phyloP scores from a whole-genome alignment of 2,888 invertebrate species.

The Ypsolopha scabrella region DNA sequence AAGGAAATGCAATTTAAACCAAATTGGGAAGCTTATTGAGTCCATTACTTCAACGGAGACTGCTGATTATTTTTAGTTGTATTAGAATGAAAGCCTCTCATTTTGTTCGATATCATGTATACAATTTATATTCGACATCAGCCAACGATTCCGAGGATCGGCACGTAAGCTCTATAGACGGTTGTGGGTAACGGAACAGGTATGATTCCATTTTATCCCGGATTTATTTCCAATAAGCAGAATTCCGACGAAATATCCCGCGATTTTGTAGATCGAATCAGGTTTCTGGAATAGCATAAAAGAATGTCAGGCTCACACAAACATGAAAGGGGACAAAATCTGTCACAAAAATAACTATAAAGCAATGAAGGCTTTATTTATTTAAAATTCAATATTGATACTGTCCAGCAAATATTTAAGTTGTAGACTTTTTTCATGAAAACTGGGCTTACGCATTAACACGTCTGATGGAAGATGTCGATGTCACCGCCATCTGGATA shows the following conservation, averaged over 20 bases:
- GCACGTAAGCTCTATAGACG: constrained; percentile 3
- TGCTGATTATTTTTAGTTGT: neutral
- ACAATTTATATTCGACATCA: constrained; percentile 1
- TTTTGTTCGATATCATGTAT: neutral
- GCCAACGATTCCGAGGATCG: constrained; percentile 3
- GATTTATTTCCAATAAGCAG: constrained; percentile 55
- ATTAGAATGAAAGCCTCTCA: constrained; percentile 1
- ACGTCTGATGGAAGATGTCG: too few species aligned
- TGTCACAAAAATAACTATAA: neutral
- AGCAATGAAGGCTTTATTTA: too few species aligned
- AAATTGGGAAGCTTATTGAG: too few species aligned
- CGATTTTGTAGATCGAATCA: constrained; percentile 36
- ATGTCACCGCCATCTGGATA: too few species aligned
- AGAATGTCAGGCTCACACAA: constrained; percentile 13
- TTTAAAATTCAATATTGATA: too few species aligned
- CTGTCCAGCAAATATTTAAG: too few species aligned
- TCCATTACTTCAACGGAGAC: too few species aligned
- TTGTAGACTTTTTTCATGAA: too few species aligned
- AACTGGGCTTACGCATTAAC: too few species aligned
- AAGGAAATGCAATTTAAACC: too few species aligned
- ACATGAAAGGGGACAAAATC: neutral
- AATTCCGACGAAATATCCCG: constrained; percentile 39
- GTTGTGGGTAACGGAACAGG: constrained; percentile 19
- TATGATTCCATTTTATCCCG: constrained; percentile 49
- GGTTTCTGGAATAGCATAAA: constrained; percentile 14